A percentile compares a stretch with the other conserved stretches of the same genome.
phyloP scores from a whole-genome alignment of 2,113 vertebrate species.

The Neolamprologus sp. region DNA sequence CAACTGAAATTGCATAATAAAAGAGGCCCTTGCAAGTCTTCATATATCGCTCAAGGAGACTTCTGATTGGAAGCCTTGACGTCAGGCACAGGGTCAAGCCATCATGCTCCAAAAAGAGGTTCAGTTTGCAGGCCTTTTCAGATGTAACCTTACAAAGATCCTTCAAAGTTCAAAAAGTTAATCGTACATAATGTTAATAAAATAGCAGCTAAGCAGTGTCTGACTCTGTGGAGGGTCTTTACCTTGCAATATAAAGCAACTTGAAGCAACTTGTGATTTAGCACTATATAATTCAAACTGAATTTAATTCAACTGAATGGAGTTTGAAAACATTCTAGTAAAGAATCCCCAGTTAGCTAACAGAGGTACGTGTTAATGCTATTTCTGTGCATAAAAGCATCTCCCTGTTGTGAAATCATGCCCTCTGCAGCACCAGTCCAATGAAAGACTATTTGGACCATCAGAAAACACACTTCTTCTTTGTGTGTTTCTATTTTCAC shows the following conservation, averaged over 20 bases:
- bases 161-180: neutral
- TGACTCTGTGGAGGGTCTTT: neutral
- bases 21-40: neutral
- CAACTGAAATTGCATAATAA: neutral
- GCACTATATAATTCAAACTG: neutral
- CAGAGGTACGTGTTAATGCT: neutral
- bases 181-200: neutral
- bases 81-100: neutral
- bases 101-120: neutral
- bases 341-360: neutral
- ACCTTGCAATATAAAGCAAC: neutral
- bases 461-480: neutral
- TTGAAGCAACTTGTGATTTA: neutral
- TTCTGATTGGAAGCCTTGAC: neutral
- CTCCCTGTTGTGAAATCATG: neutral
- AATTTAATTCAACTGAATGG: neutral
- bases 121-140: neutral
- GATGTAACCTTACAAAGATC: neutral
- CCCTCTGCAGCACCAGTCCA: neutral
- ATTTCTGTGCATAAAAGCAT: neutral
- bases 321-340: neutral
- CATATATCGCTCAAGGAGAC: neutral
- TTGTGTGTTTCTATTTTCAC: too few relatives aligned
- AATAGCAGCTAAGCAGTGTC: neutral
- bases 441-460: neutral